Evolutionary conservation across 1,140 invertebrate genomes (phyloP), one percentile per base, ranked within the genome.

Genomic region (Drosophila tristis): DNA sequence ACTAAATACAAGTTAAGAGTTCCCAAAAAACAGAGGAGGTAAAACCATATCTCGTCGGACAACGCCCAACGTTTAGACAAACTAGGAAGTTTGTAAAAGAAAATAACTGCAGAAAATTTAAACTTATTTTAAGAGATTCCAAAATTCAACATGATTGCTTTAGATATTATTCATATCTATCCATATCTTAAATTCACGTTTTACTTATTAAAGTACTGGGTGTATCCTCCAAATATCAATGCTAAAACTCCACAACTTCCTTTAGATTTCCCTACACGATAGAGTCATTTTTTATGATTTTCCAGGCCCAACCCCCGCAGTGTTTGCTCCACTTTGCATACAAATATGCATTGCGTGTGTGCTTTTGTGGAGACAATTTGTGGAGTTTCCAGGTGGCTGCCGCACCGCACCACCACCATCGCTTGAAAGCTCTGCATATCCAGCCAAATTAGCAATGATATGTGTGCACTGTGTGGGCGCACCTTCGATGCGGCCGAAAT

Each of bases 401-500:
- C 47, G 29, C 72, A 49, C 44, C 63, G 6, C 23, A 39, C 43
- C 63, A 35, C 31, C 31, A 35, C 8, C 8, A 35, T 9, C 31
- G 35, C 35, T 5, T 13, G 11, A 39, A 44, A 15, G 9, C 29
- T 64, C 62, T 64, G 56, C 60, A 71, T 73, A 63, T 62, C 51
- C 64, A 60, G 55, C 59, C 50, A 81, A 81, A 81, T 81, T 82
- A 84, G 59, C 57, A 48, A 70, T 70, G 71, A 62, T 62, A 61
- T 73, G 54, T 56, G 9, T 57, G 23, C 23, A 4, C 60, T 58
- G 54, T 64, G 78, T 81, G 78, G 78, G 78, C 79, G 68, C 74
- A 67, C 79, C 78, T 81, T 81, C 50, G 13, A 49, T 16, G 23
- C 31, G 11, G 29, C 16, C 31, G 16, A 57, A 80, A 44, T 58